A percentile compares a stretch with the other conserved stretches of the same genome.
Evolutionary conservation across 2,113 vertebrate genomes (phyloP).

Genomic region (Brienomyrus brachyistius): DNA sequence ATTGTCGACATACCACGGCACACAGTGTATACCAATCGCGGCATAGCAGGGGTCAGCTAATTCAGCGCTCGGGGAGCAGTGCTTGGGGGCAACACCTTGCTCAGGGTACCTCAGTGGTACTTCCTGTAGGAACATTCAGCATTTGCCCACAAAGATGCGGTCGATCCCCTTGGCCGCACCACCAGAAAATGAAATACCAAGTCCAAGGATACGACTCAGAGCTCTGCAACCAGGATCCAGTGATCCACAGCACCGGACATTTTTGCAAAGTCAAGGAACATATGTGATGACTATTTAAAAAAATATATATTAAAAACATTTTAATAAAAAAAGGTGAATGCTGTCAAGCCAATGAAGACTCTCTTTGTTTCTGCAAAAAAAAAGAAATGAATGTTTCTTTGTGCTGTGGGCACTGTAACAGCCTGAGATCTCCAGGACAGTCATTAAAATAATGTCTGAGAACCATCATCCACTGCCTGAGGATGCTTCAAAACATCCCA

Average conservation of each 20-base stretch:
- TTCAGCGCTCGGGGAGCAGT: no score
- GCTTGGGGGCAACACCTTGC: no score
- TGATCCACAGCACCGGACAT: neutral
- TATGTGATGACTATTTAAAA: neutral
- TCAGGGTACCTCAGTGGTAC: no score
- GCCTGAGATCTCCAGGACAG: neutral
- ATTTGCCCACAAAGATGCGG: neutral
- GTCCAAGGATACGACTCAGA: neutral
- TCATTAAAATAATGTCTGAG: neutral
- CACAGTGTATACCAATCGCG: no score
- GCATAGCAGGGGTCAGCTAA: no score
- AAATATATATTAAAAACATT: neutral
- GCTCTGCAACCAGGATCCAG: neutral
- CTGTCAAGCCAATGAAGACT: neutral
- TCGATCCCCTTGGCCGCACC: neutral
- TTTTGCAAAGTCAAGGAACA: neutral
- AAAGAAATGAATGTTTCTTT: neutral
- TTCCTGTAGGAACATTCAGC: neutral
- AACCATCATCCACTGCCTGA: neutral
- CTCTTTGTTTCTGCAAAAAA: neutral
- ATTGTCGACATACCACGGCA: no score
- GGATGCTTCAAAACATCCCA: neutral
- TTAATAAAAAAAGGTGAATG: neutral
- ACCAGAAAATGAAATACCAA: neutral
- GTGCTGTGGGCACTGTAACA: neutral